Evolutionary conservation across 2,113 vertebrate genomes (phyloP).

Genomic region (Sinocyclocheilus grahami): DNA sequence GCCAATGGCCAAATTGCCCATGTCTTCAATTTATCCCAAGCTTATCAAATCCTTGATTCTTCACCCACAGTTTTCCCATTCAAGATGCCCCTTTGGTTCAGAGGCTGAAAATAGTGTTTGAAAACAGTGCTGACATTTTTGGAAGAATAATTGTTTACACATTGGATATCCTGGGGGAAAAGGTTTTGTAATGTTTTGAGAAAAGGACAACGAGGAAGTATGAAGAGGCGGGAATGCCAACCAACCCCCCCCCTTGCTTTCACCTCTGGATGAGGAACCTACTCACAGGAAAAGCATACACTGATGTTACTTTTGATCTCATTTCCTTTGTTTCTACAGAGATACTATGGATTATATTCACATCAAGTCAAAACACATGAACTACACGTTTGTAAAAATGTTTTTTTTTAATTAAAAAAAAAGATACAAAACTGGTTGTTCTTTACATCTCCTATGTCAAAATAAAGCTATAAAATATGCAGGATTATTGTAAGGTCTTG

Average conservation of each 20-base stretch:
- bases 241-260: not conserved
- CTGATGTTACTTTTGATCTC: not conserved
- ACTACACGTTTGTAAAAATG: not conserved
- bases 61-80: slow-evolving; percentile 85
- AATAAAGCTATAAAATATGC: slow-evolving; percentile 6
- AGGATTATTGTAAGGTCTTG: not conserved
- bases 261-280: not conserved
- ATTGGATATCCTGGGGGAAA: slow-evolving; percentile 85
- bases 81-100: slow-evolving; percentile 75
- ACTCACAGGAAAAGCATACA: not conserved
- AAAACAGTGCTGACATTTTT: slow-evolving; percentile 90
- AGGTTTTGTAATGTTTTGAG: slow-evolving; percentile 60
- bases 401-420: slow-evolving; percentile 16
- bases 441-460: slow-evolving; percentile 36
- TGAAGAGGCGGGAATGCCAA: slow-evolving; percentile 15
- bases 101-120: slow-evolving; percentile 88
- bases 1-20: slow-evolving; percentile 13
- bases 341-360: too few relatives aligned
- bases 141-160: slow-evolving; percentile 91
- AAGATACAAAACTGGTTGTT: not conserved
- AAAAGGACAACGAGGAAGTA: slow-evolving; percentile 28
- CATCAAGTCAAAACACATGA: not conserved
- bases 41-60: slow-evolving; percentile 75
- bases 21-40: slow-evolving; percentile 45
- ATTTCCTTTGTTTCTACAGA: not conserved